phyloP scores from a whole-genome alignment of 1,140 invertebrate genomes.

The Probaryconus sp. region DNA sequence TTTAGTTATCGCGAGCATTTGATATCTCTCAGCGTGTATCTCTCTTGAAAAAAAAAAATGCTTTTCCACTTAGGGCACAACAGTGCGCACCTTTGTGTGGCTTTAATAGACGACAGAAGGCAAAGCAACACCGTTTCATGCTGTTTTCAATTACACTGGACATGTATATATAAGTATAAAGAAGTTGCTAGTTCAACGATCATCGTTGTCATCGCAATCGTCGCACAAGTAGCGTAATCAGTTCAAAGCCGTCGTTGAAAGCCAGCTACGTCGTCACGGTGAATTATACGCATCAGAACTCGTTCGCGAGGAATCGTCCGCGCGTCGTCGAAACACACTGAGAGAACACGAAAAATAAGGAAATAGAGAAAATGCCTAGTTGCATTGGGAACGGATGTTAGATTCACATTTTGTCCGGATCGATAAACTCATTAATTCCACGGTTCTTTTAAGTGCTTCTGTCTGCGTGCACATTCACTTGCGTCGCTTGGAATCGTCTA shows the following conservation, averaged over 20 bases:
- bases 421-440: conserved; percentile 26
- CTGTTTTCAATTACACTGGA: conserved; percentile 31
- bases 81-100: background rate
- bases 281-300: conserved; percentile 28
- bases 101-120: conserved; percentile 17
- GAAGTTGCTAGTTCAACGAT: conserved; percentile 36
- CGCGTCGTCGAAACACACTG: background rate
- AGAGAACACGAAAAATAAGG: conserved; percentile 21
- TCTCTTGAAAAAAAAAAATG: no score
- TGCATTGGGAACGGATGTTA: conserved; percentile 20
- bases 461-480: no score
- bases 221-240: conserved; percentile 39
- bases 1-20: no score
- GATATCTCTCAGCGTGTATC: no score
- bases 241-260: conserved; percentile 48
- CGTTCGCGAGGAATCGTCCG: background rate
- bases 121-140: conserved; percentile 15
- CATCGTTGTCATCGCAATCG: conserved; percentile 44
- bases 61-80: conserved; percentile 5
- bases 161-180: conserved; percentile 27
- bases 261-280: conserved; percentile 35
- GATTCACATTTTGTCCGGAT: conserved; percentile 15
- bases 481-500: background rate
- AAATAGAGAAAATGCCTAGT: conserved; percentile 15
- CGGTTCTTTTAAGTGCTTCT: background rate